Percentiles rank a stretch among this genome's conserved stretches.
Evolutionary conservation across 2,797 vertebrate species (phyloP).

Genomic region (Nasua narica): DNA sequence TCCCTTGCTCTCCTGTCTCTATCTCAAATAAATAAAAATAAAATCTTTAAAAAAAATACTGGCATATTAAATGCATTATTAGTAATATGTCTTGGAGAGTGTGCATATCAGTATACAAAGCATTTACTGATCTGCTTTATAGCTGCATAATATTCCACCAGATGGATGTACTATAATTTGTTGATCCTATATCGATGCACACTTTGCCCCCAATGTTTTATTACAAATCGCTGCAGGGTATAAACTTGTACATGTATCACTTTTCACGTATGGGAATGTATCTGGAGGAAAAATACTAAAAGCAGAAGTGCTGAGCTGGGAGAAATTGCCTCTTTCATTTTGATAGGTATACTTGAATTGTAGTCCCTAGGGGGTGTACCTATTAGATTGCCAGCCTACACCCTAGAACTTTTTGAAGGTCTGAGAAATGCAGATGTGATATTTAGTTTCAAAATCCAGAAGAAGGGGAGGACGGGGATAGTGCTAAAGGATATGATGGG

Average conservation of each 20-base stretch:
- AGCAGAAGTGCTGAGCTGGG: neutral
- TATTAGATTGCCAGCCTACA: neutral
- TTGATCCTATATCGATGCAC: neutral
- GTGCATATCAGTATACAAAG: neutral
- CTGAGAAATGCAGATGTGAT: neutral
- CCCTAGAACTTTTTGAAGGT: neutral
- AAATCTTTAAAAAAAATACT: neutral
- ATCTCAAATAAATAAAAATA: too few relatives aligned
- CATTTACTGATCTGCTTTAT: neutral
- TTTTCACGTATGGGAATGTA: neutral
- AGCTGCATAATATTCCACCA: neutral
- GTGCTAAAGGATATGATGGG: neutral
- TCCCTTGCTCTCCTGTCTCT: too few relatives aligned
- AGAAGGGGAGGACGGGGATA: neutral
- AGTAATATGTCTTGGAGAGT: neutral
- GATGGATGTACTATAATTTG: neutral
- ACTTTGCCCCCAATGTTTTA: neutral
- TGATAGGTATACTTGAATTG: neutral
- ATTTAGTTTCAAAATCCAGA: neutral
- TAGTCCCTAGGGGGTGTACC: neutral
- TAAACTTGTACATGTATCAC: neutral
- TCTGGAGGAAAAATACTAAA: neutral
- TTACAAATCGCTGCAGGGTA: neutral
- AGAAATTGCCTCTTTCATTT: neutral
- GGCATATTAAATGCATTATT: neutral